A percentile compares a stretch with the other conserved stretches of the same genome.
These are phyloP conservation scores for Moxostoma hubbsi DNA, from an alignment of 2,797 vertebrate genomes.

Conservation along the genomic window DNA sequence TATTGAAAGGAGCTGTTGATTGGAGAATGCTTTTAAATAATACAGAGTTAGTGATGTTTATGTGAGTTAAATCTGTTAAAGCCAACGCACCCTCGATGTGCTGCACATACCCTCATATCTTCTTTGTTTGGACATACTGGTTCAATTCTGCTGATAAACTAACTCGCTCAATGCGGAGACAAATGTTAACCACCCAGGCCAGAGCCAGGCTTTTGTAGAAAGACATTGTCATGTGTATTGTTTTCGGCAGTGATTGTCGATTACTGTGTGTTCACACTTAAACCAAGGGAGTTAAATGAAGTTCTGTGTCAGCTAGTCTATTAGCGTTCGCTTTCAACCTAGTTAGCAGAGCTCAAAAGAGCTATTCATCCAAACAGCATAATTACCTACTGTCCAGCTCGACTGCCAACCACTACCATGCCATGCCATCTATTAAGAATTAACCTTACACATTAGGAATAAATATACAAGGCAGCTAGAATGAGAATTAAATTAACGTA, in stretches of 20 bases:
- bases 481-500: conserved; percentile 41
- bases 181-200: background rate
- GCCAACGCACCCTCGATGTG: background rate
- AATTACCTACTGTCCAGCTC: conserved; percentile 42
- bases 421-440: background rate
- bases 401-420: conserved; percentile 62
- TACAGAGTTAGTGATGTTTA: too few relatives aligned
- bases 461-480: background rate
- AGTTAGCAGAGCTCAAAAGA: conserved; percentile 41
- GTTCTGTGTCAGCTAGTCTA: conserved; percentile 38
- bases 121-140: conserved; percentile 41
- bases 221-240: conserved; percentile 12
- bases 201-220: background rate
- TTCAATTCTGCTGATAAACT: conserved; percentile 24
- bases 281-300: conserved; percentile 33
- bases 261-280: background rate
- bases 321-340: conserved; percentile 34
- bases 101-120: conserved; percentile 20
- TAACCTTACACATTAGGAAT: background rate
- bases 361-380: conserved; percentile 34
- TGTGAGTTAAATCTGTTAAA: background rate
- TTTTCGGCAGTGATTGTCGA: conserved; percentile 16
- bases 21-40: background rate
- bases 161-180: background rate
- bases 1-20: background rate